Evolutionary conservation across 2,113 vertebrate species (phyloP).

Genomic region (Erythrocebus patas): DNA sequence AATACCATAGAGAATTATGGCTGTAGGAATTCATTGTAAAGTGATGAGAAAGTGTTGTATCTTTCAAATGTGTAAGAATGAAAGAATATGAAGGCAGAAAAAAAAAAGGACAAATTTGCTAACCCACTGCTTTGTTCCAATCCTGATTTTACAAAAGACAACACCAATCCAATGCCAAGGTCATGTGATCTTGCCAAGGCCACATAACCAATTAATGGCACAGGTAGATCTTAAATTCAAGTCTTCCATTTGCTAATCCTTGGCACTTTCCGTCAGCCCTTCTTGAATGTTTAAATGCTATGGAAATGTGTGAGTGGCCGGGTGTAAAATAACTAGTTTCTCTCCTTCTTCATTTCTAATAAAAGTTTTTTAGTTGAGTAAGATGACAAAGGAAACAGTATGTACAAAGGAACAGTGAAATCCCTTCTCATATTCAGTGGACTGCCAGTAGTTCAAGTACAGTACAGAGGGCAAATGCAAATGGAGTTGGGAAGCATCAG

Average conservation of each 20-base stretch:
- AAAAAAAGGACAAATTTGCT: not conserved
- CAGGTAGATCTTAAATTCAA: not conserved
- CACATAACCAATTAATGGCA: not conserved
- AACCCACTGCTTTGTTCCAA: not conserved
- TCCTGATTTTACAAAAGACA: not conserved
- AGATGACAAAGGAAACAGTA: not conserved
- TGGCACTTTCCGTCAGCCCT: not conserved
- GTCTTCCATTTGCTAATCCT: not conserved
- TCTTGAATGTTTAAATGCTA: not conserved
- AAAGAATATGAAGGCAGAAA: not conserved
- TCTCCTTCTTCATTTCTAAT: not conserved
- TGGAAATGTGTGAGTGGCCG: not conserved
- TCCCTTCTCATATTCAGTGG: not conserved
- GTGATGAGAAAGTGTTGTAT: not conserved
- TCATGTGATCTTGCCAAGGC: not conserved
- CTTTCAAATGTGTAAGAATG: not conserved
- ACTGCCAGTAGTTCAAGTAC: not conserved
- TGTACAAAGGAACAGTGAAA: not conserved
- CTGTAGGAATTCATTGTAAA: not conserved
- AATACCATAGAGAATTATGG: not conserved
- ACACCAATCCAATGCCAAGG: not conserved
- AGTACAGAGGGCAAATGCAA: not conserved
- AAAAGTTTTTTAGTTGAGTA: slow-evolving; percentile 11
- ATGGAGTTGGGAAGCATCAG: not conserved
- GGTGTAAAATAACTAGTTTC: not conserved